Conservation (phyloP, 2,888 invertebrate genomes). For the Uloborus plumipes region DNA sequence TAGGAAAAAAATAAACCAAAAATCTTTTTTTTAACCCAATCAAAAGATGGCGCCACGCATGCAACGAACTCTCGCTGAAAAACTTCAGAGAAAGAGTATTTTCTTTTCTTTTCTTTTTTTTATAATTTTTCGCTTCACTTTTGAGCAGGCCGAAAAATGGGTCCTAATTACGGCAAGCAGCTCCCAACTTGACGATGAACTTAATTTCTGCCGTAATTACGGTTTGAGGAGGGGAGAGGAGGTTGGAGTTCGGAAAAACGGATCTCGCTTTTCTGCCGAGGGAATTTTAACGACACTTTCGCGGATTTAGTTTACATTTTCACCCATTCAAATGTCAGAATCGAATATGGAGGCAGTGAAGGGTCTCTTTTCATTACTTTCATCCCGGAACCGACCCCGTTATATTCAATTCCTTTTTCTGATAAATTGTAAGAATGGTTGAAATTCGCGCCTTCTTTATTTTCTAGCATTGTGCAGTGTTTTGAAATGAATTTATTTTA, state of each 20-base stretch:
- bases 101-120: not conserved
- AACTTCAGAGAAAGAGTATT: no score
- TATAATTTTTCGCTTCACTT: slow-evolving; percentile 13
- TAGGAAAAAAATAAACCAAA: no score
- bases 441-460: no score
- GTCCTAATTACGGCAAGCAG: slow-evolving; percentile 39
- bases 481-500: no score
- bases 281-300: not conserved
- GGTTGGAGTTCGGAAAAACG: not conserved
- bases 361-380: no score
- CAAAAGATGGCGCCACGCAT: slow-evolving; percentile 53
- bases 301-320: slow-evolving; percentile 2
- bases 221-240: slow-evolving; percentile 4
- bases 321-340: not conserved
- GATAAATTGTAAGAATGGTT: no score
- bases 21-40: slow-evolving; percentile 1
- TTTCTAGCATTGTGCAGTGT: no score
- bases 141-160: slow-evolving; percentile 30
- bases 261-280: slow-evolving; percentile 1
- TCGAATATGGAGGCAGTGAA: no score
- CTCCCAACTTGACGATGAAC: slow-evolving; percentile 52
- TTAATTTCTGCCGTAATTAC: slow-evolving; percentile 52
- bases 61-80: slow-evolving; percentile 9
- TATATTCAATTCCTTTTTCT: no score
- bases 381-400: no score